Conservation (phyloP, 2,888 invertebrate species). For the Noctua comes region DNA sequence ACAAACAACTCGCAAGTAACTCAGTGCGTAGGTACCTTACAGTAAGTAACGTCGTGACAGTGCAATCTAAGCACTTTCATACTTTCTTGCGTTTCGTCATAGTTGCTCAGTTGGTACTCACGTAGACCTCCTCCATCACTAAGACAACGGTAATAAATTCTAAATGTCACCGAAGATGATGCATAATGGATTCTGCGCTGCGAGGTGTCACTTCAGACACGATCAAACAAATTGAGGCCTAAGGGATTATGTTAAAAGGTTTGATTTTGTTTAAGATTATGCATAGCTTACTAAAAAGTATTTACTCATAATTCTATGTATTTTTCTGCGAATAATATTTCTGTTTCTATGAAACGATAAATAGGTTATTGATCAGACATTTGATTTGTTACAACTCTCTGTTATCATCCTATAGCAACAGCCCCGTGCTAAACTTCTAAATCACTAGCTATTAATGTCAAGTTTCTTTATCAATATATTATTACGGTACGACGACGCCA, state of each 20-base stretch:
- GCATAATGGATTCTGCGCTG: slow-evolving; percentile 83
- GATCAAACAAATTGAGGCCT: slow-evolving; percentile 56
- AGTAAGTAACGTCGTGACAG: slow-evolving; percentile 61
- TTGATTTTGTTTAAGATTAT: slow-evolving; percentile 21
- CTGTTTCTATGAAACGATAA: neutral
- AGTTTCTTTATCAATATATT: slow-evolving; percentile 3
- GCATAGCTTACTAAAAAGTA: neutral
- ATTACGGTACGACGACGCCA: neutral
- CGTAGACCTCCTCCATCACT: slow-evolving; percentile 82
- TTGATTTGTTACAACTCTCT: neutral
- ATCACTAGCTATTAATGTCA: neutral
- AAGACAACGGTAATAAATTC: slow-evolving; percentile 85
- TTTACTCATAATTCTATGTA: neutral
- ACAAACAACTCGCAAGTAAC: slow-evolving; percentile 59
- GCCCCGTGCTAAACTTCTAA: neutral
- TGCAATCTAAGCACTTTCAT: slow-evolving; percentile 68
- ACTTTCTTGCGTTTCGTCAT: slow-evolving; percentile 70
- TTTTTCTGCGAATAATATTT: neutral
- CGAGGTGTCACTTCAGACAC: slow-evolving; percentile 74
- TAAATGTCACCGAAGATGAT: slow-evolving; percentile 86
- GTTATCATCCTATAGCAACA: neutral
- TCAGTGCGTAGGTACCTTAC: slow-evolving; percentile 35
- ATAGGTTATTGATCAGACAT: neutral
- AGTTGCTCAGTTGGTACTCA: slow-evolving; percentile 64
- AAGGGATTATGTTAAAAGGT: slow-evolving; percentile 32